Evolutionary conservation across 2,888 invertebrate species (phyloP), one percentile per base, ranked within the genome.

Genomic region (Aphidoletes aphidimyza): DNA sequence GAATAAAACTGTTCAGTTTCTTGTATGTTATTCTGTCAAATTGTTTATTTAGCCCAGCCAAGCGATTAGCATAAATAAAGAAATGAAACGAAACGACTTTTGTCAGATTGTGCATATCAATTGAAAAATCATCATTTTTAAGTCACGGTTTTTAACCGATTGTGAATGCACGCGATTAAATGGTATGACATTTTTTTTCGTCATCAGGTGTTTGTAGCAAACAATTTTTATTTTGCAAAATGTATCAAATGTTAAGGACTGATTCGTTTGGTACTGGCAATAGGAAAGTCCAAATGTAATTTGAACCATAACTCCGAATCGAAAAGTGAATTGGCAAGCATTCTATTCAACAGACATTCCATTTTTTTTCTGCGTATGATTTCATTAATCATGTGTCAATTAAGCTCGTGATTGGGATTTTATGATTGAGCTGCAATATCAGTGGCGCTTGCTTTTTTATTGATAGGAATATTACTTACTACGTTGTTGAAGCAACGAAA

Each of bases 351-450:
- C 69, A 69, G 69, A 69, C 69, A 69, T 34, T 69, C 14, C 19
- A 69, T 30, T 69, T 69, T 69, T 69, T 69, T 69, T 8, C 30
- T 26, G 5, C 8, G 69, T 9, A 69, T 69, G 69, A 69, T 69
- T n/a, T 69, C 5, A 30, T 69, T 11, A 69, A 69, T 69, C 69
- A 69, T 69, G 34, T 34, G 69, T 14, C 69, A 69, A 69, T 69
- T 69, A 34, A 69, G 30, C 30, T 69, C 69, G n/a, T 69, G 34
- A 69, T 69, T 14, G 5, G 17, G 30, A 2, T n/a, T 17, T 30
- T 30, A 30, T 69, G 69, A 69, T 69, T 69, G 69, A 30, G 14
- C 69, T 11, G 69, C 69, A 69, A 69, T 69, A 69, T 69, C 69
- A 34, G 34, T 69, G 69, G 69, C 69, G 69, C 69, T 69, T 30